Base-by-base conservation (phyloP, 2,113 vertebrate species). In the Prinia subflava region DNA sequence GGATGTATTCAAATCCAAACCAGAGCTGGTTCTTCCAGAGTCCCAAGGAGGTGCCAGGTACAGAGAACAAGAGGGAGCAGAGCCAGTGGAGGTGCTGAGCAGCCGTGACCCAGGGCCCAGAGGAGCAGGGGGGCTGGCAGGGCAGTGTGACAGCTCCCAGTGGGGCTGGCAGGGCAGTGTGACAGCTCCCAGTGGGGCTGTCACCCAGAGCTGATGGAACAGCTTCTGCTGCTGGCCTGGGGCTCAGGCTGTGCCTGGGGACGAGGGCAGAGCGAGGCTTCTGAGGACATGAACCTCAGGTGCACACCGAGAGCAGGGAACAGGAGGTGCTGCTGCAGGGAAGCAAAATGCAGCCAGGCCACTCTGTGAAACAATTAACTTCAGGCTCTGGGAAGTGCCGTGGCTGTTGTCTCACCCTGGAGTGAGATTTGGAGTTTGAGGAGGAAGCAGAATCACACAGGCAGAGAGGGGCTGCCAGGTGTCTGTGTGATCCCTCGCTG, bases 161-260 rank as follows among this genome's bases (percentile, higher is more conserved):
- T 20, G 67, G 71, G 67, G 59, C 86, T 88, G 79, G 75, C 79
- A 24, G 46, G 93, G 86, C 41, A 41, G 1, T 49, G 49, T 65
- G 86, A 27, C 70, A 77, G 89, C 86, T 80, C 16, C 15, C 33
- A 42, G 57, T 20, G 68, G 44, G 41, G 41, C 75, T 73, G 83
- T 22, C 41, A 16, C 83, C 64, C 92, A 31, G 70, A 33, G 24
- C 86, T 87, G 59, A 62, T 80, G 82, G 65, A 81, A 42, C 76
- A 91, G 68, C 76, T 62, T 6, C 68, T 62, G 67, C 1, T 53
- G 71, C 91, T 92, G 83, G 46, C 89, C 94, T 77, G 87, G 64
- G 89, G 93, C 93, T 94, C 73, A 11, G 80, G 64, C 80, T 89
- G 71, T 62, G 89, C 63, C 11, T 31, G 63, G 83, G 87, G 80